These are phyloP conservation scores for Porites rus DNA, from an alignment of 92 coral and sea anemone genomes.

Conservation along the genomic window DNA sequence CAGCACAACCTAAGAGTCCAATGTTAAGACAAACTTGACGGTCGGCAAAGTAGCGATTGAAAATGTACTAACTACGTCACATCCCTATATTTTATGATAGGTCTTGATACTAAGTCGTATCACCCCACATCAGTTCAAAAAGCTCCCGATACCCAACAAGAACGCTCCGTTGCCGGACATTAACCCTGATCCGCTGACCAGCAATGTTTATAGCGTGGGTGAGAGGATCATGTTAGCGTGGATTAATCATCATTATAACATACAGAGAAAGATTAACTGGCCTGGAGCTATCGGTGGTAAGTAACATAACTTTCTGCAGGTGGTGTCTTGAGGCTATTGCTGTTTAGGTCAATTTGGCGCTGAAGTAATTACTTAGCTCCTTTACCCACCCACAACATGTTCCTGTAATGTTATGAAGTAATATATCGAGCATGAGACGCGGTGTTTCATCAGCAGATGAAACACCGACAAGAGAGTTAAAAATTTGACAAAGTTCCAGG, in stretches of 20 bases:
- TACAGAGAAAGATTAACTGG: slow-evolving; percentile 87
- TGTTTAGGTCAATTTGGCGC: too few relatives aligned
- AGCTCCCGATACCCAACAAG: slow-evolving; percentile 80
- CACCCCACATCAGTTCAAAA: slow-evolving; percentile 97
- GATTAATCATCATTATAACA: slow-evolving; percentile 94
- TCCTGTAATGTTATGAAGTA: too few relatives aligned
- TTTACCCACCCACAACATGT: too few relatives aligned
- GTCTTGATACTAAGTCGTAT: slow-evolving; percentile 91
- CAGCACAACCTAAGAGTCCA: too few relatives aligned
- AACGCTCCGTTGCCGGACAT: slow-evolving; percentile 70
- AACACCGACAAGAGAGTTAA: too few relatives aligned
- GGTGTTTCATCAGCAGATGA: too few relatives aligned
- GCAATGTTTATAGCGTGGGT: slow-evolving; percentile 98
- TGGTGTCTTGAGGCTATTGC: too few relatives aligned
- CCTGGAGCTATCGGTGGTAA: slow-evolving; percentile 87
- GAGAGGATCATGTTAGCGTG: slow-evolving; percentile 93
- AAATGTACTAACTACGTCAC: not conserved
- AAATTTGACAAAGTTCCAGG: too few relatives aligned
- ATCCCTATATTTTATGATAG: slow-evolving; percentile 49
- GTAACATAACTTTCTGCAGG: not conserved
- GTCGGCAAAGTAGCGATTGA: too few relatives aligned
- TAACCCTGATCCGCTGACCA: slow-evolving; percentile 92
- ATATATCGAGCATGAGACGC: too few relatives aligned
- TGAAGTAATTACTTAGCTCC: too few relatives aligned
- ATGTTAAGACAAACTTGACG: too few relatives aligned